Base-by-base conservation (phyloP, 2,113 vertebrate species). In the Thinocorus orbignyianus region DNA sequence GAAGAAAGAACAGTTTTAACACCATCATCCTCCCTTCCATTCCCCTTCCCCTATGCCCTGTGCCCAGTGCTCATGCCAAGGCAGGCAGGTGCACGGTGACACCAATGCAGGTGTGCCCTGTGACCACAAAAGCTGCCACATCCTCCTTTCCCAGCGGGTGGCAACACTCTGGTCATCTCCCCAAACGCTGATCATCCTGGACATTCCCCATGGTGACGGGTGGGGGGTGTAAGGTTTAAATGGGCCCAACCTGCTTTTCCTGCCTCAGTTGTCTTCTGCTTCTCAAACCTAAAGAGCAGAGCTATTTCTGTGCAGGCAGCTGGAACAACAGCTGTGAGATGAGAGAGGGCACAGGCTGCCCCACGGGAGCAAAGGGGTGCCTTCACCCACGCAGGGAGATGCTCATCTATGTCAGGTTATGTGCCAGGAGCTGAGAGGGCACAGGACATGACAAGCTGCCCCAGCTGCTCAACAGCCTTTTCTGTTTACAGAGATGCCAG, bases 381-480 rank as follows among this genome's bases (percentile, higher is more conserved):
- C 49, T 83, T 62, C 37, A 35, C 3, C n/a, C n/a, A 14, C 1
- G 16, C 58, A 44, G 39, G 54, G 42, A 66, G 48, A 33, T n/a
- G 62, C 60, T 82, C 62, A 58, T 64, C 30, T 23, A 4, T 20
- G 39, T n/a, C 41, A 42, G 14, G 48, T 49, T 68, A 35, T 13
- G 18, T 25, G 42, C 54, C 3, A 2, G 54, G 60, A 86, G 54
- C 33, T 58, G 77, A 48, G 1, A 1, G 13, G 28, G 54, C 71
- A 81, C 35, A 46, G 74, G 60, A 14, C 31, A 72, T 25, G 62
- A 48, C 54, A 76, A 16, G 31, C 51, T 70, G 80, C 49, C 76
- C 52, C 82, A 83, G 88, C 64, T 83, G 88, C 76, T 74, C 41
- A 80, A 19, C 22, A 66, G 68, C 64, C 73, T 72, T 62, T 77